A percentile compares a stretch with the other conserved stretches of the same genome.
Conservation (phyloP, 1,140 invertebrate species). For the Odontomachus brunneus region DNA sequence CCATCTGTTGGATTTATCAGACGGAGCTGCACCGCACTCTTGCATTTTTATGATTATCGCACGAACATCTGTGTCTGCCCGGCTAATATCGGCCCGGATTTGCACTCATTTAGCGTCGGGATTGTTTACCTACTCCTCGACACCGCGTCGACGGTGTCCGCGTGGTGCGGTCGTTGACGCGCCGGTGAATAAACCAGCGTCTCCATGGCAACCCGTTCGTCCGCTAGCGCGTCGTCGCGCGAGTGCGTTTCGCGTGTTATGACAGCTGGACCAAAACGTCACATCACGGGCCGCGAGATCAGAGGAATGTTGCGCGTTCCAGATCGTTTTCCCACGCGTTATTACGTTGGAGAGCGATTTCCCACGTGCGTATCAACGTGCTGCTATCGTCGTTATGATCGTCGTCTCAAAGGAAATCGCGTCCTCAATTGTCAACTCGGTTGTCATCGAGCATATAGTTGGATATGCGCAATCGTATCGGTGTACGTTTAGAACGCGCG, state of each 20-base stretch:
- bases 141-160: background rate
- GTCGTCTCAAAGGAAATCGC: conserved; percentile 4
- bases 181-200: conserved; percentile 59
- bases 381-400: background rate
- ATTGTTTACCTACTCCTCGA: conserved; percentile 50
- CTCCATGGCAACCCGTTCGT: conserved; percentile 56
- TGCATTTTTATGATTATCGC: too few relatives aligned
- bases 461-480: background rate
- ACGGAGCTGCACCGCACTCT: too few relatives aligned
- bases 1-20: too few relatives aligned
- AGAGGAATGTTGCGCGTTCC: conserved; percentile 24
- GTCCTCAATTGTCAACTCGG: background rate
- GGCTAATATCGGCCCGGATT: too few relatives aligned
- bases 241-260: conserved; percentile 28
- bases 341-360: background rate
- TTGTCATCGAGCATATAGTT: background rate
- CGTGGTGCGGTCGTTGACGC: conserved; percentile 52
- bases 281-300: conserved; percentile 41
- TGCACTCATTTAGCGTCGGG: background rate
- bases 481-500: background rate
- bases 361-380: too few relatives aligned
- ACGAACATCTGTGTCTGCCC: too few relatives aligned
- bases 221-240: conserved; percentile 24
- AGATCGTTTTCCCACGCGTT: background rate
- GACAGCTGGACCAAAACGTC: conserved; percentile 44